Conservation (phyloP, 2,113 vertebrate genomes). For the Pardalotus punctatus region DNA sequence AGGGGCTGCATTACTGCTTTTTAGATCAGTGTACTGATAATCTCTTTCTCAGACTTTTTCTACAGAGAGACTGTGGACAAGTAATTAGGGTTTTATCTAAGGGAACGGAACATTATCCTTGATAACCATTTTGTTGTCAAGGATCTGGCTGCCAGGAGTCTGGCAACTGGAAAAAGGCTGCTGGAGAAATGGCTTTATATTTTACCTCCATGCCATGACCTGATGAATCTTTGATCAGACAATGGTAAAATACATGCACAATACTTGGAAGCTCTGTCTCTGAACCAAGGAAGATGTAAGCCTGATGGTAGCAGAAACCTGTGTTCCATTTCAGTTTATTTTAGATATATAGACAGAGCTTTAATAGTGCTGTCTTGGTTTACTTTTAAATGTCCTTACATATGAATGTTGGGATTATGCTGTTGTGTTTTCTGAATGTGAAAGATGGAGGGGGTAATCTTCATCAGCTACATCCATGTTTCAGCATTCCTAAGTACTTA, state of each 20-base stretch:
- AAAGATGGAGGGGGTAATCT: not conserved
- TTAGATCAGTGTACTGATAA: not conserved
- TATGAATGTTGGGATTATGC: not conserved
- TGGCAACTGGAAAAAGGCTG: not conserved
- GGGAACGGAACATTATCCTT: not conserved
- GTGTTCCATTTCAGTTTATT: not conserved
- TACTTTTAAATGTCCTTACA: not conserved
- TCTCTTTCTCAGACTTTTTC: not conserved
- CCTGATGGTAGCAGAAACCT: not conserved
- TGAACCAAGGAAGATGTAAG: not conserved
- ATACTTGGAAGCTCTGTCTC: not conserved
- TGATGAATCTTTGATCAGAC: not conserved
- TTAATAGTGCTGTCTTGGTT: not conserved
- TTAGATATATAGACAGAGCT: not conserved
- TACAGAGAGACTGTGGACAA: not conserved
- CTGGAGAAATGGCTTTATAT: not conserved
- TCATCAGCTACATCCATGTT: not conserved
- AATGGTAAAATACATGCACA: not conserved
- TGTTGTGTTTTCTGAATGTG: not conserved
- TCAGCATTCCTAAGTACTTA: not conserved
- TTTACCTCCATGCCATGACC: not conserved
- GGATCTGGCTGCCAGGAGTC: not conserved
- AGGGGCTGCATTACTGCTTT: not conserved
- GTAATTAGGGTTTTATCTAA: not conserved
- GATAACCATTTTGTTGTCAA: not conserved